Evolutionary conservation across 2,888 invertebrate species (phyloP).

Genomic region (Rhamphomyia laevipes): DNA sequence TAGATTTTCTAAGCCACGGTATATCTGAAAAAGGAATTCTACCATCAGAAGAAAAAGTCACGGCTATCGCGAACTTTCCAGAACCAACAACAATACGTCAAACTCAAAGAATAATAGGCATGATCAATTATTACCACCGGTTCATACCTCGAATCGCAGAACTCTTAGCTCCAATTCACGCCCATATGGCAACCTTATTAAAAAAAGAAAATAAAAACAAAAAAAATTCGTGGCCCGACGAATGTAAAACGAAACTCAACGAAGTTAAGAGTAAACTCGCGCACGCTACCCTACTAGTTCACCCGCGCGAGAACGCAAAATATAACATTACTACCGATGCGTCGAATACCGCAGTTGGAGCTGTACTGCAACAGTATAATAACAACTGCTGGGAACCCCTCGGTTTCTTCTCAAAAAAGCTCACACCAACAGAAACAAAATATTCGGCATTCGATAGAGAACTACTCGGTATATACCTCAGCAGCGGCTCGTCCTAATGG

Average conservation of each 20-base stretch:
- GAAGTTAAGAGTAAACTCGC: background rate
- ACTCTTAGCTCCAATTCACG: background rate
- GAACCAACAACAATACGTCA: no score
- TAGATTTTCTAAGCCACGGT: no score
- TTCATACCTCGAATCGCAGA: background rate
- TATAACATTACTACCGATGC: background rate
- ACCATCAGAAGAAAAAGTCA: no score
- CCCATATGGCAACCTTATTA: background rate
- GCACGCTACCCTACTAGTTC: background rate
- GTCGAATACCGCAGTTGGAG: constrained; percentile 6
- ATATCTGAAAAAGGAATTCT: no score
- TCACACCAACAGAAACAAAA: no score
- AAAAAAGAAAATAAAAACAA: background rate
- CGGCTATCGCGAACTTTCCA: no score
- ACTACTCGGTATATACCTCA: no score
- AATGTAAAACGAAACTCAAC: background rate
- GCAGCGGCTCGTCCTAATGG: no score
- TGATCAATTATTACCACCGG: background rate
- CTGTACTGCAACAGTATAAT: constrained; percentile 20
- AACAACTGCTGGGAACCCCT: constrained; percentile 24
- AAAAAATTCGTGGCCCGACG: background rate
- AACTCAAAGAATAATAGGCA: no score
- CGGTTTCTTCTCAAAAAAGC: constrained; percentile 31
- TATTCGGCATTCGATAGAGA: no score
- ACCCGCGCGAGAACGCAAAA: background rate